phyloP scores from a whole-genome alignment of 1,140 invertebrate species.

The Papilio xuthus region DNA sequence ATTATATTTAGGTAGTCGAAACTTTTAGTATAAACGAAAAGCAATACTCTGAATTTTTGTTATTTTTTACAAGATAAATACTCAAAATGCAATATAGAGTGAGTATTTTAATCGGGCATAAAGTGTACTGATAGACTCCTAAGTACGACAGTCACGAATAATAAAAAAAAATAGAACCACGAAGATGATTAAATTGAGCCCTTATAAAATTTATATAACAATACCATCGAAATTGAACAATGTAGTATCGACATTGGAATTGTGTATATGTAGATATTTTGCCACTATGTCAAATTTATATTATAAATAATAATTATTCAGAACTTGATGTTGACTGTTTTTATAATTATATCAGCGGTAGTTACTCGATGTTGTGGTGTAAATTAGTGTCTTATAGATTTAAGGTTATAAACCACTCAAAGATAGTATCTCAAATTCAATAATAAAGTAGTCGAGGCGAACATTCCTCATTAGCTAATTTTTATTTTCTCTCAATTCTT shows the following conservation, averaged over 20 bases:
- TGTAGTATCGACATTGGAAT: slow-evolving; percentile 65
- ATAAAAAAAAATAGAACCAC: slow-evolving; percentile 31
- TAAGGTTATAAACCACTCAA: slow-evolving; percentile 71
- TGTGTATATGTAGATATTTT: slow-evolving; percentile 80
- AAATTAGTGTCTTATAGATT: slow-evolving; percentile 79
- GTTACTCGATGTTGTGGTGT: slow-evolving; percentile 83
- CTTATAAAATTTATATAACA: slow-evolving; percentile 51
- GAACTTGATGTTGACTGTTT: slow-evolving; percentile 82
- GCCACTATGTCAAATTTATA: slow-evolving; percentile 76
- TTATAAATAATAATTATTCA: slow-evolving; percentile 78
- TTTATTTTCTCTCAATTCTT: slow-evolving; percentile 8
- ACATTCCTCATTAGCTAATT: slow-evolving; percentile 32
- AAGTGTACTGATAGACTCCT: slow-evolving; percentile 1
- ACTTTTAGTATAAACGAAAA: slow-evolving; percentile 79
- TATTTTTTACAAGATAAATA: slow-evolving; percentile 74
- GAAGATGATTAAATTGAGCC: slow-evolving; percentile 37
- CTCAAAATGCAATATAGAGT: slow-evolving; percentile 55
- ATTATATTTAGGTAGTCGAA: slow-evolving; percentile 74
- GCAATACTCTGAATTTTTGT: slow-evolving; percentile 76
- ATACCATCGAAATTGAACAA: slow-evolving; percentile 60
- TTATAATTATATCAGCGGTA: slow-evolving; percentile 81
- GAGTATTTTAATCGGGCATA: slow-evolving; percentile 4
- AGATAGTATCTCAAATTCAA: slow-evolving; percentile 42
- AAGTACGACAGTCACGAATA: slow-evolving; percentile 23
- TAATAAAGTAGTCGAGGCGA: slow-evolving; percentile 14